These are phyloP conservation scores for Hemichromis elongatus DNA, from an alignment of 2,113 vertebrate genomes.

Conservation along the genomic window DNA sequence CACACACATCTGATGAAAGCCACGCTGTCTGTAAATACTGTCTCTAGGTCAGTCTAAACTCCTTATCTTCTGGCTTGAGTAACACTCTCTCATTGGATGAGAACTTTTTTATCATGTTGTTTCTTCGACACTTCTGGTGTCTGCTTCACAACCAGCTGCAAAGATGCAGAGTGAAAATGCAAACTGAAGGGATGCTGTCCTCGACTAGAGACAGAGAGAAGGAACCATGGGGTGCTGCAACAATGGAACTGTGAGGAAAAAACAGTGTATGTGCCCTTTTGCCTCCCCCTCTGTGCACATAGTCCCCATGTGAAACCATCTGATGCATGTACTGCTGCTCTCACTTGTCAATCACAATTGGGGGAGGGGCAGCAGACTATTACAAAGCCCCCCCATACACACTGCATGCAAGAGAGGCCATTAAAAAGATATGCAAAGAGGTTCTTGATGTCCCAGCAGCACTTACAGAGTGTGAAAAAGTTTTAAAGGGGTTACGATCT, in stretches of 20 bases:
- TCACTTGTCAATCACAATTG: slow-evolving; percentile 72
- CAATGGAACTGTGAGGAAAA: slow-evolving; percentile 70
- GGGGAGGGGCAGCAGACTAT: slow-evolving; percentile 58
- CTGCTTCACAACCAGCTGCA: slow-evolving; percentile 6
- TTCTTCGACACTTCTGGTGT: not conserved
- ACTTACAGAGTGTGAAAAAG: not conserved
- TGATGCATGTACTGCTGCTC: slow-evolving; percentile 71
- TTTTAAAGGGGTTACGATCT: slow-evolving; percentile 1
- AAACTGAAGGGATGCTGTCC: slow-evolving; percentile 23
- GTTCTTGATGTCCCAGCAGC: slow-evolving; percentile 28
- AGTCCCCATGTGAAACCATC: slow-evolving; percentile 71
- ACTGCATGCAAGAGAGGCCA: slow-evolving; percentile 5
- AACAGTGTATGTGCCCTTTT: slow-evolving; percentile 58
- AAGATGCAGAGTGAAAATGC: not conserved
- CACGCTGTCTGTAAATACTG: not conserved
- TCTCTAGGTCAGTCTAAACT: not conserved
- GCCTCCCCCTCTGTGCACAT: slow-evolving; percentile 37
- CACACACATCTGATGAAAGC: not conserved
- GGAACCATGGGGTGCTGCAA: slow-evolving; percentile 72
- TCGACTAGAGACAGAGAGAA: slow-evolving; percentile 71
- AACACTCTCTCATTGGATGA: not conserved
- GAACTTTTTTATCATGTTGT: not conserved
- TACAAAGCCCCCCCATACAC: slow-evolving; percentile 14
- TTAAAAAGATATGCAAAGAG: slow-evolving; percentile 26
- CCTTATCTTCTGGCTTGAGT: not conserved